A percentile compares a stretch with the other conserved stretches of the same genome.
phyloP scores from a whole-genome alignment of 2,113 vertebrate species.

The Mugil cephalus region DNA sequence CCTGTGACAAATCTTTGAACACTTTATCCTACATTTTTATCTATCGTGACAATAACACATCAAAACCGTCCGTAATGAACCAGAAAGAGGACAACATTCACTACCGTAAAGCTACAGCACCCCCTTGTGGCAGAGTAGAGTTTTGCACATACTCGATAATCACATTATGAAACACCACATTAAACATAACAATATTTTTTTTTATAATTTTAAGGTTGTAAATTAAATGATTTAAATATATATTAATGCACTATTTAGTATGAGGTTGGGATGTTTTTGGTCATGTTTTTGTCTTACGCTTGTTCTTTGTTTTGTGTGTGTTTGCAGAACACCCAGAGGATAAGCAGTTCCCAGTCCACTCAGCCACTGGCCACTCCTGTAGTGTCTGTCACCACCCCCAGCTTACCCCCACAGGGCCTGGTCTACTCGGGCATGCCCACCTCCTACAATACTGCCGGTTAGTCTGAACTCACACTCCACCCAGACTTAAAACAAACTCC shows the following conservation, averaged over 20 bases:
- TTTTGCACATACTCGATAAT: no score
- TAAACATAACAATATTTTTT: no score
- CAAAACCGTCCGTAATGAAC: neutral
- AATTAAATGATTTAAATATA: neutral
- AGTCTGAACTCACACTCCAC: slow-evolving; percentile 64
- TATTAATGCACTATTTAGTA: neutral
- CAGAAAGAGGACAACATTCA: neutral
- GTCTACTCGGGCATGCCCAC: slow-evolving; percentile 96
- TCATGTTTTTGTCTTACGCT: slow-evolving; percentile 1
- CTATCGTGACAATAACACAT: slow-evolving; percentile 5
- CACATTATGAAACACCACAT: no score
- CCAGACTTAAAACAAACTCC: slow-evolving; percentile 27
- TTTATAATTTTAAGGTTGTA: no score
- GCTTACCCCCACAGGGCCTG: slow-evolving; percentile 93
- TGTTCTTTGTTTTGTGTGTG: slow-evolving; percentile 26
- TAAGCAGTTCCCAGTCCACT: slow-evolving; percentile 93
- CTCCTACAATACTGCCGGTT: slow-evolving; percentile 96
- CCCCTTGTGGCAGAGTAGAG: slow-evolving; percentile 61
- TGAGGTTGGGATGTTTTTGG: neutral
- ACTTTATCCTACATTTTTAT: neutral
- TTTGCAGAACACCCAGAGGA: slow-evolving; percentile 93
- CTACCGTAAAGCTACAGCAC: slow-evolving; percentile 46
- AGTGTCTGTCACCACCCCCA: slow-evolving; percentile 97
- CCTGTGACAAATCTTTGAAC: neutral
- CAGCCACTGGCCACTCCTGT: slow-evolving; percentile 95